Evolutionary conservation across 1,140 invertebrate species (phyloP), one percentile per base, ranked within the genome.

Genomic region (Spodoptera frugiperda): DNA sequence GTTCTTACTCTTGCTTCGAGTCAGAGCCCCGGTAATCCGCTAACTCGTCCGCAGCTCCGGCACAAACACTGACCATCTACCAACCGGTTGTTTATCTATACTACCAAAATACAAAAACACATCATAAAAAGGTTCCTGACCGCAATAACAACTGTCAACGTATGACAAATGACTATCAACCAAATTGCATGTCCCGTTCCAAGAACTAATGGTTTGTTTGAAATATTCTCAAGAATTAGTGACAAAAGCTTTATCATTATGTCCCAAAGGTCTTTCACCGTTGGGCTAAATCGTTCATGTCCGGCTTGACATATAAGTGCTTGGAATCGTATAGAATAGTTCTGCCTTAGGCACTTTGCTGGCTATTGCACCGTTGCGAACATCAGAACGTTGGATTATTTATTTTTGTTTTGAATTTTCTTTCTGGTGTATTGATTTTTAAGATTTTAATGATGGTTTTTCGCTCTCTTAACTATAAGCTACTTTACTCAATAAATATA

Each of bases 181-280:
- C 51, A 74, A 44, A 63, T 63, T 51, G 33, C 48, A 25, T 39
- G 0, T 65, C 63, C 72, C 72, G 72, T 75, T 75, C n/a, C 15
- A 10, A 51, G 25, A 54, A 75, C 59, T 53, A 39, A 75, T 75
- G 48, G 48, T 53, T 39, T 12, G 9, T 21, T 46, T n/a, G 10
- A 75, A 75, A 44, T 39, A 39, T 54, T 75, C 57, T 53, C 57
- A 75, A 48, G 53, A 59, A 3, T 63, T 14, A 65, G 30, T 75
- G 59, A 75, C 72, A 75, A 75, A 54, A 65, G 72, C 30, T n/a
- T 75, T 25, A 70, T 11, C 44, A 46, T 65, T 65, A 8, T 65
- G 19, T 48, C 21, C 15, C 59, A 75, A 63, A 75, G 72, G 72
- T 75, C 72, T 75, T 75, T 75, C 63, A 75, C 72, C 72, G 72